A percentile compares a stretch with the other conserved stretches of the same genome.
Evolutionary conservation across 2,113 vertebrate genomes (phyloP).

Genomic region (Collichthys lucidus): DNA sequence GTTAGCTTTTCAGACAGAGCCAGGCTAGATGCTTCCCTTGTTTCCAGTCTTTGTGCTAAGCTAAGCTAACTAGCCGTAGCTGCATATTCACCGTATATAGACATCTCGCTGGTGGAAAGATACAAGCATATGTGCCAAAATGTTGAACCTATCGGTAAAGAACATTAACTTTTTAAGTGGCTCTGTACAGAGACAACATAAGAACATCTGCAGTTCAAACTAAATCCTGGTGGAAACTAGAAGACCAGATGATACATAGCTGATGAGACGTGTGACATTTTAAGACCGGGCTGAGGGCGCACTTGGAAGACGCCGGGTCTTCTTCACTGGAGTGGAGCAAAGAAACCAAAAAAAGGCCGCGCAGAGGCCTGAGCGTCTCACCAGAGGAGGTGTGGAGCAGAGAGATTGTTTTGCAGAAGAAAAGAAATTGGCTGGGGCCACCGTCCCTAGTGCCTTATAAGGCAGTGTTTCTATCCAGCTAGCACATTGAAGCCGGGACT

Average conservation of each 20-base stretch:
- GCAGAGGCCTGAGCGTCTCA: slow-evolving; percentile 58
- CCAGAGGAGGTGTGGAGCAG: slow-evolving; percentile 76
- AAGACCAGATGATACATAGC: slow-evolving; percentile 33
- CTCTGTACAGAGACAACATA: neutral
- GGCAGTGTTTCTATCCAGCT: slow-evolving; percentile 85
- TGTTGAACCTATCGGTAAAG: neutral
- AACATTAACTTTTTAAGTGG: neutral
- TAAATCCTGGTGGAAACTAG: neutral
- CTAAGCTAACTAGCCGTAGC: neutral
- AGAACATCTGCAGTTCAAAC: neutral
- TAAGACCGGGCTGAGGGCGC: slow-evolving; percentile 20
- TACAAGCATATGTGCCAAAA: neutral
- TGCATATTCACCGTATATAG: neutral
- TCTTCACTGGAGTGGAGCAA: slow-evolving; percentile 66
- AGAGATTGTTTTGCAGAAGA: slow-evolving; percentile 76
- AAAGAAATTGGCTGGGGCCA: slow-evolving; percentile 77
- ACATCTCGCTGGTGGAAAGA: too few relatives aligned
- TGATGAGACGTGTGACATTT: slow-evolving; percentile 47
- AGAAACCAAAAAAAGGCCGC: slow-evolving; percentile 60
- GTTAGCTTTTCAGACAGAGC: neutral
- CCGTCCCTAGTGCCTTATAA: slow-evolving; percentile 86
- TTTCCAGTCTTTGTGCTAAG: neutral
- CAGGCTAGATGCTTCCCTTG: neutral
- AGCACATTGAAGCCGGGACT: slow-evolving; percentile 64
- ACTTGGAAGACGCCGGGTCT: slow-evolving; percentile 17